Percentiles rank a stretch among this genome's conserved stretches.
Evolutionary conservation across 2,113 vertebrate species (phyloP).

Genomic region (Cnemophilus loriae): DNA sequence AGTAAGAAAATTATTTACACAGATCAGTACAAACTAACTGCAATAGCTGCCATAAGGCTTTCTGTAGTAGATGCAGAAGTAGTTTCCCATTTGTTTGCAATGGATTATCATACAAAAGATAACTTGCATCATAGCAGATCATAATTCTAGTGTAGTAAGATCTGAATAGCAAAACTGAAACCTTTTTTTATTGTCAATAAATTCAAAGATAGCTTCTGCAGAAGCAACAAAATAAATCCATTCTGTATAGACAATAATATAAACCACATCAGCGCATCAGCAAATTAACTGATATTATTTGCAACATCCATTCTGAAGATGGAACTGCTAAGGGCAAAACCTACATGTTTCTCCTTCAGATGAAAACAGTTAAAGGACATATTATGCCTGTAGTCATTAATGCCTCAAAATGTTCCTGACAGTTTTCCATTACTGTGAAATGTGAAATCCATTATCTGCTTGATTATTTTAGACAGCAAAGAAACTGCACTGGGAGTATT

Average conservation of each 20-base stretch:
- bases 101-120: neutral
- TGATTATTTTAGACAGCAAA: conserved; percentile 10
- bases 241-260: neutral
- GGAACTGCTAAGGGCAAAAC: neutral
- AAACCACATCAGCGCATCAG: neutral
- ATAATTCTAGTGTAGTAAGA: neutral
- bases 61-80: neutral
- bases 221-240: neutral
- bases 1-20: neutral
- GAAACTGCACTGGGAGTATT: neutral
- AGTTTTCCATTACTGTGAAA: neutral
- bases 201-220: neutral
- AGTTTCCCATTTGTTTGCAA: neutral
- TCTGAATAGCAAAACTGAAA: neutral
- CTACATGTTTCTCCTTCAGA: neutral
- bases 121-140: neutral
- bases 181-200: neutral
- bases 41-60: neutral
- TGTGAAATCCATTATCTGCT: neutral
- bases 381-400: neutral
- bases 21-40: neutral
- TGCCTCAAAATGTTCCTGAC: neutral
- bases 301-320: neutral
- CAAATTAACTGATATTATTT: neutral
- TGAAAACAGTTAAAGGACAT: neutral